Percentiles rank a stretch among this genome's conserved stretches.
phyloP scores from a whole-genome alignment of 2,113 vertebrate genomes.

The Psammodynastes pulverulentus region DNA sequence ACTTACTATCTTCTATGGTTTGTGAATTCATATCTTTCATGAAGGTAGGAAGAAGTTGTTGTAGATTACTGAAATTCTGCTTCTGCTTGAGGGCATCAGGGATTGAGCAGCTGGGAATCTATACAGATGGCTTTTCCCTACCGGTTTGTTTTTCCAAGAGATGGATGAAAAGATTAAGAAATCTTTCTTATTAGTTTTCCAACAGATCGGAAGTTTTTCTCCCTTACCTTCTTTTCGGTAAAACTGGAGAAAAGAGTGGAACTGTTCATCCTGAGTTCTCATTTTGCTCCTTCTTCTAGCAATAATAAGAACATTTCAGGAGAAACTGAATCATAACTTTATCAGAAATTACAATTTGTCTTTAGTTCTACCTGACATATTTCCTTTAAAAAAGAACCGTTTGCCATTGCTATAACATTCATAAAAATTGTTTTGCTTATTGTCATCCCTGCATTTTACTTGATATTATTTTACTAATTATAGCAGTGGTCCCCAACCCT shows the following conservation, averaged over 20 bases:
- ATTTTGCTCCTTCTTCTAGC: neutral
- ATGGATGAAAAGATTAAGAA: neutral
- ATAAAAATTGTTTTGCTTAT: slow-evolving; percentile 57
- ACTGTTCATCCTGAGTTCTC: neutral
- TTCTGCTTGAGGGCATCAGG: neutral
- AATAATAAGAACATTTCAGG: neutral
- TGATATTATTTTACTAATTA: slow-evolving; percentile 21
- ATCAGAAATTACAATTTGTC: neutral
- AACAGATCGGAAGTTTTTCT: neutral
- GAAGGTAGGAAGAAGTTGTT: neutral
- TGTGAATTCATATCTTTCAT: neutral
- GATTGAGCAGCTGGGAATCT: neutral
- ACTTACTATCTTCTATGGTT: neutral
- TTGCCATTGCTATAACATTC: slow-evolving; percentile 55
- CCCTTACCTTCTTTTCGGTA: neutral
- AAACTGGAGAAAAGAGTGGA: neutral
- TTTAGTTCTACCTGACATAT: neutral
- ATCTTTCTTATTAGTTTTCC: neutral
- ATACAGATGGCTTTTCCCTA: neutral
- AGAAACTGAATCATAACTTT: neutral
- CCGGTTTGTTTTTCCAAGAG: neutral
- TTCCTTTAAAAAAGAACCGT: slow-evolving; percentile 40
- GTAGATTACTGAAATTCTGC: neutral
- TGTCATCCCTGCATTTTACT: slow-evolving; percentile 57
- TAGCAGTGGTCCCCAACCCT: neutral